A percentile compares a stretch with the other conserved stretches of the same genome.
Conservation (phyloP, 2,888 invertebrate species). For the Brachyopa scutellaris region DNA sequence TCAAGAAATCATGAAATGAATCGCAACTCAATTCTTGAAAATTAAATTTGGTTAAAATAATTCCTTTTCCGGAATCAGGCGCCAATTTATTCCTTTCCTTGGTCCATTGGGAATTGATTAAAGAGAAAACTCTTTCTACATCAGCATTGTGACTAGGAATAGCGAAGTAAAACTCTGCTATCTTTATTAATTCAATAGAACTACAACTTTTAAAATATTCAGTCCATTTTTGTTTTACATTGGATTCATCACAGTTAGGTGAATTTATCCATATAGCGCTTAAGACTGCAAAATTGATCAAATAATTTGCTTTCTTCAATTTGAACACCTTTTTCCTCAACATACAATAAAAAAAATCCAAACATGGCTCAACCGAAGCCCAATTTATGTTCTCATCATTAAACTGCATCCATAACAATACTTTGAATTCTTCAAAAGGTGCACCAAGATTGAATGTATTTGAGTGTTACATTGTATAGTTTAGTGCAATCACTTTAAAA, state of each 20-base stretch:
- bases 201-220: background rate
- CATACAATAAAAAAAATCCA: conserved; percentile 7
- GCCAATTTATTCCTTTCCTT: background rate
- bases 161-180: conserved; percentile 4
- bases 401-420: conserved; percentile 13
- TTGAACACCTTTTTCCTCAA: conserved; percentile 18
- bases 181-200: background rate
- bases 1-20: conserved; percentile 6
- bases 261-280: background rate
- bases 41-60: conserved; percentile 19
- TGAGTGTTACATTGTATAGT: conserved; percentile 2
- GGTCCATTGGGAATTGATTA: conserved; percentile 5
- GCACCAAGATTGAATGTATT: background rate
- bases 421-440: background rate
- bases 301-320: background rate
- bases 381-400: background rate
- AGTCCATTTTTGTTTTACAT: background rate
- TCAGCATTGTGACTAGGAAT: conserved; percentile 8
- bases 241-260: background rate
- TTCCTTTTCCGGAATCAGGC: background rate
- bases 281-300: conserved; percentile 7
- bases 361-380: background rate
- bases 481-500: conserved; percentile 12
- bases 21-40: background rate
- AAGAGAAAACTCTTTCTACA: background rate